Base-by-base conservation (phyloP, 2,797 vertebrate species). In the Cryptoprocta ferox region DNA sequence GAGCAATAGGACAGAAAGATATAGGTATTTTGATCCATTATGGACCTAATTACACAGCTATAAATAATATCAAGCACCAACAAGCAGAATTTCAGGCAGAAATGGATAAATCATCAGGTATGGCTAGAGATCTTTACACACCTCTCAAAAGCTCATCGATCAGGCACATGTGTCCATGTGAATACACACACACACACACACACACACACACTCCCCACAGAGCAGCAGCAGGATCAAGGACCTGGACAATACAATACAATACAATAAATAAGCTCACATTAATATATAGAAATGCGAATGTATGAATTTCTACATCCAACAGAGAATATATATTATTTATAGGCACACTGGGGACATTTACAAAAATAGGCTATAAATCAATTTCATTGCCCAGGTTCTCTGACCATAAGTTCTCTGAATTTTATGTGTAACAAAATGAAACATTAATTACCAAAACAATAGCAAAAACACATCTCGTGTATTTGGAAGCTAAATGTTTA, bases 351-450 rank as follows among this genome's bases (percentile, higher is more conserved):
- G 48, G 56, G 83, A 65, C 42, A 56, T 81, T 89, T 84, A 48
- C 9, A 92, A 90, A 89, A 87, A 63, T 68, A 37, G 84, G 35
- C 32, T 35, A 48, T 90, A 83, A 75, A 79, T 96, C 80, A 65
- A 30, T 76, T 83, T 95, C 30, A 71, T 59, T 11, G 35, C 30
- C 63, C 45, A 81, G 28, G 32, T 73, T 89, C 59, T 88, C 21
- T 79, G 84, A 61, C 15, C 21, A 21, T 48, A 94, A 56, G 30
- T 79, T 70, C 32, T 80, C 65, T 81, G 32, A 88, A 80, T 63
- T 80, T 80, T 48, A 61, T 26, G 39, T 56, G 35, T 26, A 84
- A 85, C 82, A 91, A 89, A 89, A 89, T 37, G n/a, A 95, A 91
- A 68, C 65, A 66, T 80, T 70, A 88, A 92, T 94, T 70, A 48